Conservation (phyloP, 2,797 vertebrate species). For the Microctenopoma stevenorrisi region DNA sequence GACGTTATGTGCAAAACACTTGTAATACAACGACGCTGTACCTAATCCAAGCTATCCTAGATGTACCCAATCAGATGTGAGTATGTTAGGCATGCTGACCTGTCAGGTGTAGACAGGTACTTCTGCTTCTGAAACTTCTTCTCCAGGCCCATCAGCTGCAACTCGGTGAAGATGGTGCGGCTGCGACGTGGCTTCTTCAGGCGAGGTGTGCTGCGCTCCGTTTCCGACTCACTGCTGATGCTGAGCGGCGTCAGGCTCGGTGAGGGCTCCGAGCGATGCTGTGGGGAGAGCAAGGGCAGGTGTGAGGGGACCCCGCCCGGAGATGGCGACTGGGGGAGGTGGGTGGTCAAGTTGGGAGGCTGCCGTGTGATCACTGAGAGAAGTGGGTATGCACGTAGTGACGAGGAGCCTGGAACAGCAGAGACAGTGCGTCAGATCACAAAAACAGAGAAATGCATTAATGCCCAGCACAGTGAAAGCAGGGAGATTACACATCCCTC, state of each 20-base stretch:
- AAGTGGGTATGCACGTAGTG: constrained; percentile 90
- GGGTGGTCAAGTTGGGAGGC: constrained; percentile 80
- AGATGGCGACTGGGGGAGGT: constrained; percentile 61
- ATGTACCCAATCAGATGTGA: background rate
- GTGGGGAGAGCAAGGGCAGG: constrained; percentile 83
- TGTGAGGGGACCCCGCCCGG: constrained; percentile 64
- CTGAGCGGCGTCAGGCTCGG: constrained; percentile 83
- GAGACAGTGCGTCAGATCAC: constrained; percentile 31
- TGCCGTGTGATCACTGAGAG: constrained; percentile 94
- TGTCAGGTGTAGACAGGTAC: constrained; percentile 97
- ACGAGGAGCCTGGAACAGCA: constrained; percentile 85
- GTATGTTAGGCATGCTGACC: constrained; percentile 79
- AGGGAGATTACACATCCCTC: constrained; percentile 8
- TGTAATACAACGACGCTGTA: background rate
- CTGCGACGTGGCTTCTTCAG: constrained; percentile 95
- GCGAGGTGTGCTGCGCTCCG: constrained; percentile 85
- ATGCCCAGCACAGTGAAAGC: constrained; percentile 12
- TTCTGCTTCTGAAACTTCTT: constrained; percentile 99
- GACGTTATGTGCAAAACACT: background rate
- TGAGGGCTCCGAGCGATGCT: constrained; percentile 71
- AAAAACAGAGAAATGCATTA: constrained; percentile 36
- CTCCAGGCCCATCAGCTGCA: constrained; percentile 98
- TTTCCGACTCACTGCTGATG: constrained; percentile 94
- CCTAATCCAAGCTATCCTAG: background rate
- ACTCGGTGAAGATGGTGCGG: constrained; percentile 97